A percentile compares a stretch with the other conserved stretches of the same genome.
Conservation (phyloP, 1,140 invertebrate species). For the Ceratoteleas bidentatus region DNA sequence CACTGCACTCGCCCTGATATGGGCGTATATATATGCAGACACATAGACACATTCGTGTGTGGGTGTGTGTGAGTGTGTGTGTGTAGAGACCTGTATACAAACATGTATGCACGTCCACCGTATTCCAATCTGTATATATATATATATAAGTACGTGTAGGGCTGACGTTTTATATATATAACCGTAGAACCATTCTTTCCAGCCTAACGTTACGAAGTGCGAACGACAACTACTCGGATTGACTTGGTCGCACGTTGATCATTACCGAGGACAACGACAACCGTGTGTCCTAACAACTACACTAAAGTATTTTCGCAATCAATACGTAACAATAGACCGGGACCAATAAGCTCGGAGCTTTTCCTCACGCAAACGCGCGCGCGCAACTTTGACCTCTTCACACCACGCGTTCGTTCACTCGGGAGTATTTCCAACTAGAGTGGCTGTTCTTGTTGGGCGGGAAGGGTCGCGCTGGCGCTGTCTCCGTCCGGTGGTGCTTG, state of each 20-base stretch:
- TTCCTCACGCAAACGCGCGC: constrained; percentile 77
- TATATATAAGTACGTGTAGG: neutral
- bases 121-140: constrained; percentile 20
- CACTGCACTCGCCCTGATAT: constrained; percentile 30
- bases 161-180: too few relatives aligned
- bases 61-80: too few relatives aligned
- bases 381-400: constrained; percentile 69
- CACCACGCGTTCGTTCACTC: constrained; percentile 65
- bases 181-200: too few relatives aligned
- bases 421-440: constrained; percentile 44
- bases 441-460: constrained; percentile 7
- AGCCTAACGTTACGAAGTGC: too few relatives aligned
- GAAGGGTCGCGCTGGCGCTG: too few relatives aligned
- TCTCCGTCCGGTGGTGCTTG: too few relatives aligned
- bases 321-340: constrained; percentile 81
- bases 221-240: too few relatives aligned
- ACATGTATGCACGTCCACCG: constrained; percentile 32
- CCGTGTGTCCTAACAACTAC: constrained; percentile 74
- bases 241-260: too few relatives aligned
- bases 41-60: constrained; percentile 24
- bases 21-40: constrained; percentile 26
- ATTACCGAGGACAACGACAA: too few relatives aligned
- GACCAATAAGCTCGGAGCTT: constrained; percentile 81
- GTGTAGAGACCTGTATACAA: neutral
- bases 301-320: constrained; percentile 77